Base-by-base conservation (phyloP, 2,888 invertebrate genomes). In the Schizaphis graminum region DNA sequence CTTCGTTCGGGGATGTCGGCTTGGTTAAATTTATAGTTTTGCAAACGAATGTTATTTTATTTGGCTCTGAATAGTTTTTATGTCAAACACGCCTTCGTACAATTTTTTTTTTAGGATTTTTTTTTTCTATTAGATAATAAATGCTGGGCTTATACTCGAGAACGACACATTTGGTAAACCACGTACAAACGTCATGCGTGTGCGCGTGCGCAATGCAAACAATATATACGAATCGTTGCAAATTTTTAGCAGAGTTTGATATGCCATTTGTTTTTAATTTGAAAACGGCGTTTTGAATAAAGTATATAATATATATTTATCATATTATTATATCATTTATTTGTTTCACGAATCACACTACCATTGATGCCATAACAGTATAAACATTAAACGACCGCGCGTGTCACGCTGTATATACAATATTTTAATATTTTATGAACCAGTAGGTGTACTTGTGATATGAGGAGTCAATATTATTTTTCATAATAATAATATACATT, bases 11-110 rank as follows among this genome's bases (percentile, higher is more conserved):
- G n/a, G 53, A 88, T 28, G 56, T 56, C 89, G 41, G 28, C 28
- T 67, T 28, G 28, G 49, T 88, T 92, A 53, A 88, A 92, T 92
- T 87, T 67, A 67, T 67, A 88, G 92, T 88, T 87, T 67, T 53
- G 61, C 92, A 28, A 67, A 87, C 92, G 87, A 85, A 87, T 88
- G 92, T 67, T 41, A 49, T 87, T 61, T 47, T 35, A 86, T 85
- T 86, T 47, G 91, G 91, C 85, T 47, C 67, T 35, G 53, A 13
- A 35, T 67, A 67, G 41, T 86, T 57, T 92, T 91, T 57, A 61
- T 49, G 87, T 35, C 87, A 28, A 88, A 87, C 87, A 67, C 28
- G 67, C 61, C 92, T 87, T 87, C 61, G 5, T 21, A 41, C 49
- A 87, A 2, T 47, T 47, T 87, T 87, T 91, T 90, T 56, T 56